Conservation (phyloP, 2,113 vertebrate genomes). For the Potamarius usumacintae region DNA sequence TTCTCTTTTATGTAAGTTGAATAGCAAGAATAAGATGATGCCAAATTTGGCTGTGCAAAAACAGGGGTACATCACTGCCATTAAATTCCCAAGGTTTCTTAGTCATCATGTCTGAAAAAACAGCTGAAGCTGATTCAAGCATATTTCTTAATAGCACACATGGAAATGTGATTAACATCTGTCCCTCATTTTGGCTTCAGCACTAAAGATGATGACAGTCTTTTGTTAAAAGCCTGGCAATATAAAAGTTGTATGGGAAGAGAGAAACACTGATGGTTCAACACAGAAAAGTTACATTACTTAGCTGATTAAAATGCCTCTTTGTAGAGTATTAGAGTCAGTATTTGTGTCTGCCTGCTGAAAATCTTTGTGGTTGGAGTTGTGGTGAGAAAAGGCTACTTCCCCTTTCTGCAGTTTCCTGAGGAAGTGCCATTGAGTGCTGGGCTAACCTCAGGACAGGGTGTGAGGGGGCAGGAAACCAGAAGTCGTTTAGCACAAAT, state of each 20-base stretch:
- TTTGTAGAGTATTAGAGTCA: not conserved
- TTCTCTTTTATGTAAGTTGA: not conserved
- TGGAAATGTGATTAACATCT: not conserved
- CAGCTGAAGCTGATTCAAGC: not conserved
- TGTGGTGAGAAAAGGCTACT: conserved; percentile 4
- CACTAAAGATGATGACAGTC: not conserved
- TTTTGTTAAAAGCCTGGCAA: not conserved
- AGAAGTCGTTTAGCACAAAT: not conserved
- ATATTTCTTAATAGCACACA: not conserved
- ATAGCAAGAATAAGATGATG: not conserved
- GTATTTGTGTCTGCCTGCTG: not conserved
- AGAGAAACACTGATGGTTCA: not conserved
- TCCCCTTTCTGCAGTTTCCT: conserved; percentile 44
- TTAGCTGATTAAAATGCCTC: not conserved
- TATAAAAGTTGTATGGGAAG: not conserved
- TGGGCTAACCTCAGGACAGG: not conserved
- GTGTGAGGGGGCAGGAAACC: not conserved
- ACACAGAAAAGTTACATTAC: not conserved
- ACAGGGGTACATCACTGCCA: not conserved
- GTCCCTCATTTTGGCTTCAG: not conserved
- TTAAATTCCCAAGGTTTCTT: not conserved
- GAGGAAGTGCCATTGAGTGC: conserved; percentile 30
- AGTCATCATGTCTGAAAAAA: not conserved
- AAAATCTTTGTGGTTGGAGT: not conserved
- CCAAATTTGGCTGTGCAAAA: not conserved